These are phyloP conservation scores for Phasia obesa DNA, from an alignment of 2,888 invertebrate species.

Conservation along the genomic window DNA sequence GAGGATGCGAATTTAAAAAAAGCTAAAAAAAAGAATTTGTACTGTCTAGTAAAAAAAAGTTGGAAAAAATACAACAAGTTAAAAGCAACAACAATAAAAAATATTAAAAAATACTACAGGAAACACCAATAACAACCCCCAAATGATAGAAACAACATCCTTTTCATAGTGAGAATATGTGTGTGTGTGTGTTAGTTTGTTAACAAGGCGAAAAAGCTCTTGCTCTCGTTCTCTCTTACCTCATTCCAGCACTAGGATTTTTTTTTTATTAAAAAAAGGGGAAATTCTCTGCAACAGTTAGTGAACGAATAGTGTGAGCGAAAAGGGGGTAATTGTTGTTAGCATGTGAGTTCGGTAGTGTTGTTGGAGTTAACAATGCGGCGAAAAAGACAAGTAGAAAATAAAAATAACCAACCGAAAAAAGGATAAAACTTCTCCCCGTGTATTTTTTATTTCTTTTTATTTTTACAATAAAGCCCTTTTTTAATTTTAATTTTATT, in stretches of 20 bases:
- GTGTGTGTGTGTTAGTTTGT: conserved; percentile 21
- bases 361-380: conserved; percentile 60
- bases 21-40: conserved; percentile 56
- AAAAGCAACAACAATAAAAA: conserved; percentile 59
- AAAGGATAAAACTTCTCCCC: conserved; percentile 75
- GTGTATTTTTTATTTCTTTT: conserved; percentile 46
- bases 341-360: conserved; percentile 26
- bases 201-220: conserved; percentile 62
- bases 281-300: conserved; percentile 60
- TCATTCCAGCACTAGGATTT: conserved; percentile 13
- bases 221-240: conserved; percentile 42
- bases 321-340: conserved; percentile 43
- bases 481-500: conserved; percentile 71
- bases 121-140: conserved; percentile 60
- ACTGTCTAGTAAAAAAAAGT: conserved; percentile 62
- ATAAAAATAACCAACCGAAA: conserved; percentile 76
- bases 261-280: conserved; percentile 51
- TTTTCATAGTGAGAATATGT: conserved; percentile 68
- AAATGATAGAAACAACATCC: conserved; percentile 71
- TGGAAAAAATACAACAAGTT: conserved; percentile 54
- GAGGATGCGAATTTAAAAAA: conserved; percentile 70
- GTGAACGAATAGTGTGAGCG: conserved; percentile 22
- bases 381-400: conserved; percentile 69
- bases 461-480: conserved; percentile 46
- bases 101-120: conserved; percentile 23